Percentiles rank a stretch among this genome's conserved stretches.
phyloP scores from a whole-genome alignment of 2,888 invertebrate genomes.

The Dichetophora obliterata region DNA sequence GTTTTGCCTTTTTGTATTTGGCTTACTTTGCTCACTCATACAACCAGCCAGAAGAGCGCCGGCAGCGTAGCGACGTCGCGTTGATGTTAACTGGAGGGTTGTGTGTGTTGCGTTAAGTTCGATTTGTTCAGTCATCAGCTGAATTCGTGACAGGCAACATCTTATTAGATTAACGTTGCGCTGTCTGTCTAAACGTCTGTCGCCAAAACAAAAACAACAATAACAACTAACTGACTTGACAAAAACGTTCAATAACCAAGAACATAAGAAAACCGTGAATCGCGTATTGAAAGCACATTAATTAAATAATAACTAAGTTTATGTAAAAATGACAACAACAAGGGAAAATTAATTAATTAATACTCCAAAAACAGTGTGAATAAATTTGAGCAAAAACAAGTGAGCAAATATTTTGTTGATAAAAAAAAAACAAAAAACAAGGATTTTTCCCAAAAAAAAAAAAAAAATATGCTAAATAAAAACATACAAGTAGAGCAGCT shows the following conservation, averaged over 20 bases:
- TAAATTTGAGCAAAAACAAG: background rate
- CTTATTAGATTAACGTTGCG: slow-evolving; percentile 63
- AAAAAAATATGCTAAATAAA: background rate
- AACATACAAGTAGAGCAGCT: background rate
- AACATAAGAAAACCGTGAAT: background rate
- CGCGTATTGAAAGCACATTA: too few species aligned
- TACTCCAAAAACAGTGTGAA: background rate
- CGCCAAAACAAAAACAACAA: slow-evolving; percentile 37
- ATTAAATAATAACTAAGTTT: background rate
- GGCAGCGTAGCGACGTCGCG: background rate
- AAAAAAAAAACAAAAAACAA: slow-evolving; percentile 5
- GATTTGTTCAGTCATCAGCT: slow-evolving; percentile 70
- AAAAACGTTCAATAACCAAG: slow-evolving; percentile 37
- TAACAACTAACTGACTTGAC: background rate
- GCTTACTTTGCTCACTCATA: background rate
- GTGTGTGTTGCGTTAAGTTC: slow-evolving; percentile 68
- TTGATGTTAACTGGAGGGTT: slow-evolving; percentile 57
- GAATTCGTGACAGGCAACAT: slow-evolving; percentile 70
- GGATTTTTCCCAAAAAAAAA: too few species aligned
- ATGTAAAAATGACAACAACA: background rate
- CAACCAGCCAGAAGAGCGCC: background rate
- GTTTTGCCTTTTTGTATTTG: background rate
- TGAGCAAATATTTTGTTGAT: background rate
- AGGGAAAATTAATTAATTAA: background rate
- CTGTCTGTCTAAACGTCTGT: slow-evolving; percentile 53